A percentile compares a stretch with the other conserved stretches of the same genome.
phyloP scores from a whole-genome alignment of 2,888 invertebrate genomes.

The Macrosiphum euphorbiae region DNA sequence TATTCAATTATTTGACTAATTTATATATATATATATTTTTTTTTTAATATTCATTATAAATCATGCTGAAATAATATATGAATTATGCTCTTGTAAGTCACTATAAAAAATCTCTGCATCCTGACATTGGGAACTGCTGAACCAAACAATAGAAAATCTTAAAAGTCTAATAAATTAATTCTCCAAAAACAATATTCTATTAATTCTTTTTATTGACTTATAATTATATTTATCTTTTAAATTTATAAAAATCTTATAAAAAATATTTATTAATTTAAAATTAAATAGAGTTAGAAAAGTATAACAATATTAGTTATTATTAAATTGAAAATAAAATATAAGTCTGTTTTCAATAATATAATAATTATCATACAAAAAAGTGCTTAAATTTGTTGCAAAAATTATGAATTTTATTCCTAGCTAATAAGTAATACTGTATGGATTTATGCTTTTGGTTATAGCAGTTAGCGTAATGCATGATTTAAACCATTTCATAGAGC shows the following conservation, averaged over 20 bases:
- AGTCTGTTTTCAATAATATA: background rate
- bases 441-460: slow-evolving; percentile 44
- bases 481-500: background rate
- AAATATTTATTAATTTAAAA: background rate
- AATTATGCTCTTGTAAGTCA: background rate
- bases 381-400: background rate
- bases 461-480: slow-evolving; percentile 36
- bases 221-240: background rate
- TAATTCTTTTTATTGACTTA: background rate
- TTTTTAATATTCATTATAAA: background rate
- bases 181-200: background rate
- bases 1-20: background rate
- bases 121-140: background rate
- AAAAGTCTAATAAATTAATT: background rate
- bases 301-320: background rate
- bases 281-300: background rate
- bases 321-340: background rate
- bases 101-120: background rate
- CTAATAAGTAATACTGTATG: background rate
- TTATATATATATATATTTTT: background rate
- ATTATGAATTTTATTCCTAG: background rate
- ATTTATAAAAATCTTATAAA: background rate
- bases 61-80: background rate
- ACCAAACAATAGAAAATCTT: background rate
- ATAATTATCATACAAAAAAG: background rate